Conservation (phyloP, 2,888 invertebrate species). For the Euplexia lucipara region DNA sequence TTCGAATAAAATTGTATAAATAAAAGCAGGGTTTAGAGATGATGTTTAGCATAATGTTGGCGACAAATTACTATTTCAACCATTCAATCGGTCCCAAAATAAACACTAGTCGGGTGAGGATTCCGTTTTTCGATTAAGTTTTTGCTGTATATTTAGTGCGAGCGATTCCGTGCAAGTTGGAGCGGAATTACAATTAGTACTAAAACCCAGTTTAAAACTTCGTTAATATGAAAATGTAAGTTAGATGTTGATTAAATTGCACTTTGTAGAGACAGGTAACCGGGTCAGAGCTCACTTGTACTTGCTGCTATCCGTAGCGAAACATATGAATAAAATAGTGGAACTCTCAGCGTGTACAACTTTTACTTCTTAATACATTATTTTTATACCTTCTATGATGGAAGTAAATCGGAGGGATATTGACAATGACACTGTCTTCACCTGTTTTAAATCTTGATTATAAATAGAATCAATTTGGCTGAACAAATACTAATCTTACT, state of each 20-base stretch:
- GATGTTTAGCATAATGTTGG: slow-evolving; percentile 25
- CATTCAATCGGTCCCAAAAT: slow-evolving; percentile 40
- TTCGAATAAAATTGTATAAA: slow-evolving; percentile 41
- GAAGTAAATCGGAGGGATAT: neutral
- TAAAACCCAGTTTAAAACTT: slow-evolving; percentile 36
- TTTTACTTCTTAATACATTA: slow-evolving; percentile 19
- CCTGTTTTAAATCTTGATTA: too few relatives aligned
- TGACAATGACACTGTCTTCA: too few relatives aligned
- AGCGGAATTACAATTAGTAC: slow-evolving; percentile 38
- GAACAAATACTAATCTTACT: too few relatives aligned
- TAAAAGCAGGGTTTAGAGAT: slow-evolving; percentile 27
- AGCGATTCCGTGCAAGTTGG: slow-evolving; percentile 19
- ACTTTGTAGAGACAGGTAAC: slow-evolving; percentile 43
- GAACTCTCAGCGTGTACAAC: slow-evolving; percentile 5
- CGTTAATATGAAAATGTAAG: slow-evolving; percentile 34
- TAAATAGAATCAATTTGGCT: too few relatives aligned
- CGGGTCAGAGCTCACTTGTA: slow-evolving; percentile 35
- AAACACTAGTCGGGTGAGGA: slow-evolving; percentile 28
- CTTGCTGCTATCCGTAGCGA: slow-evolving; percentile 2
- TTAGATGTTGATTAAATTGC: slow-evolving; percentile 53
- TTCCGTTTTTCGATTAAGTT: slow-evolving; percentile 40
- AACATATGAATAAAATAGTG: slow-evolving; percentile 27
- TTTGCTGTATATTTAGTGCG: slow-evolving; percentile 33
- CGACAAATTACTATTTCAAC: slow-evolving; percentile 41
- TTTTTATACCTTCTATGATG: too few relatives aligned